Base-by-base conservation (phyloP, 1,140 invertebrate genomes). In the Oryctes rhinoceros region DNA sequence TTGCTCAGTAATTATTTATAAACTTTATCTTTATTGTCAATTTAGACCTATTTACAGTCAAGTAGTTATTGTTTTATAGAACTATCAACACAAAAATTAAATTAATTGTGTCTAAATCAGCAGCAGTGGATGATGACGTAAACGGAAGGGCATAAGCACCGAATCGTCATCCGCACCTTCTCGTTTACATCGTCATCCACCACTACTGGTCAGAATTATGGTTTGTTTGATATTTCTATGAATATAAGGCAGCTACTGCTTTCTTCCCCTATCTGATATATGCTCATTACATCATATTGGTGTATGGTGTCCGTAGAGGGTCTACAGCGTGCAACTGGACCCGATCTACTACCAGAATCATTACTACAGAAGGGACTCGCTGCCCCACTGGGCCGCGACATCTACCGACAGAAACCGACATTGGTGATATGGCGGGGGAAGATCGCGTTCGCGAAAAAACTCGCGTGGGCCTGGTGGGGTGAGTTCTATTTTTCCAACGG, bases 321-420 rank as follows among this genome's bases (percentile, higher is more conserved):
- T 86, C 79, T 86, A 86, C 83, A 86, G 83, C 84, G 84, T 86
- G 83, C 86, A 86, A 81, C 82, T 84, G 78, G 84, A 85, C 78
- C 82, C 79, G 20, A 80, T 82, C 67, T 83, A 86, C 81, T 85
- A 86, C 84, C 85, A 84, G 80, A 71, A 81, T 79, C 65, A 79
- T 80, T 85, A 83, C 80, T 81, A 83, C 82, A 82, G 84, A 79
- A 78, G 78, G 76, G 81, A 84, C 79, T 82, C 81, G 75, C 78
- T 84, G 82, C 85, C 85, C 84, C 85, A 86, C 85, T 86, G 85
- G 85, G 85, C 84, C 65, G 67, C 79, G 75, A 76, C 82, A 77
- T 82, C 84, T 44, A 81, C 81, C 76, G 83, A 83, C 30, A 80
- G 82, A 49, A 81, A 80, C 80, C 80, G 83, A 76, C 82, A 83